These are phyloP conservation scores for Agrochola macilenta DNA, from an alignment of 2,888 invertebrate species.

Conservation along the genomic window DNA sequence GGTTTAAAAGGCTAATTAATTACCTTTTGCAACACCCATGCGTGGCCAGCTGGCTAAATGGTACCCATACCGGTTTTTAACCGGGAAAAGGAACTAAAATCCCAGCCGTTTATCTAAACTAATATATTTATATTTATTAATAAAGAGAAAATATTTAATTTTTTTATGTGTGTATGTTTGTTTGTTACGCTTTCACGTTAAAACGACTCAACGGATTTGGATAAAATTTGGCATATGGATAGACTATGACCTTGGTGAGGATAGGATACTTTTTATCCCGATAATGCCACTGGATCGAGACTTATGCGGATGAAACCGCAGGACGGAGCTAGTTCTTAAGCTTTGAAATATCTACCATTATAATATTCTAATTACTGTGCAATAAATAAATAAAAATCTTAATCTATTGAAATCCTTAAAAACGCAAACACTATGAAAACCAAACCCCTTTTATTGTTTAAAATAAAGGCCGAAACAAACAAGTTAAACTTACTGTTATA, in stretches of 20 bases:
- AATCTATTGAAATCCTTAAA: background rate
- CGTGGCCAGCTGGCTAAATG: background rate
- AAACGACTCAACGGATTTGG: too few species aligned
- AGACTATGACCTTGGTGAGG: too few species aligned
- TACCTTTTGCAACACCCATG: constrained; percentile 5
- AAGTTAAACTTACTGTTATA: constrained; percentile 25
- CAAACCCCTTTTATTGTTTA: constrained; percentile 11
- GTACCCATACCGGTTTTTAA: background rate
- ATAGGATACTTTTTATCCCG: too few species aligned
- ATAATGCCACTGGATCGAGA: too few species aligned
- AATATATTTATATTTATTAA: too few species aligned
- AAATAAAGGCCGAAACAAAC: constrained; percentile 17
- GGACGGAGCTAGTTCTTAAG: too few species aligned
- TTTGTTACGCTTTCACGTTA: too few species aligned
- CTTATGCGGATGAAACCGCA: too few species aligned
- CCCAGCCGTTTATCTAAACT: background rate
- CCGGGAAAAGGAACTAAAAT: background rate
- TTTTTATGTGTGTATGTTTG: too few species aligned
- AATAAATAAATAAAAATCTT: background rate
- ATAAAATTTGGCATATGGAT: too few species aligned
- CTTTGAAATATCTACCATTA: background rate
- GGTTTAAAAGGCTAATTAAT: background rate
- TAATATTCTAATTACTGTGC: background rate
- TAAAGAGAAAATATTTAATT: too few species aligned
- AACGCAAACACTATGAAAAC: constrained; percentile 6